A percentile compares a stretch with the other conserved stretches of the same genome.
phyloP scores from a whole-genome alignment of 2,888 invertebrate genomes.

The Sialis lutaria region DNA sequence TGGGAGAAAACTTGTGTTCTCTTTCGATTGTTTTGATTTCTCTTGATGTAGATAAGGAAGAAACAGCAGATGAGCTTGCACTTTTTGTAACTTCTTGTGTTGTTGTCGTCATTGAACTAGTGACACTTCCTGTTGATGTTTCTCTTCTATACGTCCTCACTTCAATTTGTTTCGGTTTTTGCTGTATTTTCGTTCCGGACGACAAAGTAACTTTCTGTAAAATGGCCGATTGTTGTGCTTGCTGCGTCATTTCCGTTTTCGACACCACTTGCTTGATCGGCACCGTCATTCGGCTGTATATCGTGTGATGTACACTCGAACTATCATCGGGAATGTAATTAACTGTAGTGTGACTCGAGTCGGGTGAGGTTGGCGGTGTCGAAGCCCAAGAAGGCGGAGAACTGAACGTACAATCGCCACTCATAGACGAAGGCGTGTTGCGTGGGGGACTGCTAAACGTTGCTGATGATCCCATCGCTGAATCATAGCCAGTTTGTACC shows the following conservation, averaged over 20 bases:
- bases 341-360: slow-evolving; percentile 30
- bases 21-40: slow-evolving; percentile 12
- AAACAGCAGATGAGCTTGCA: slow-evolving; percentile 12
- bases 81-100: slow-evolving; percentile 16
- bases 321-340: slow-evolving; percentile 33
- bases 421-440: slow-evolving; percentile 23
- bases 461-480: slow-evolving; percentile 45
- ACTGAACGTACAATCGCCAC: slow-evolving; percentile 25
- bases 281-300: slow-evolving; percentile 8
- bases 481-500: slow-evolving; percentile 29
- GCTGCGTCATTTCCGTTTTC: slow-evolving; percentile 18
- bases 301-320: slow-evolving; percentile 11
- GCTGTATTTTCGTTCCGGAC: slow-evolving; percentile 36
- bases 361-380: slow-evolving; percentile 37
- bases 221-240: slow-evolving; percentile 19
- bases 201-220: slow-evolving; percentile 43
- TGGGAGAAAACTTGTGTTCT: slow-evolving; percentile 30
- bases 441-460: slow-evolving; percentile 34
- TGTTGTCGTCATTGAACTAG: slow-evolving; percentile 14
- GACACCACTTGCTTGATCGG: slow-evolving; percentile 12
- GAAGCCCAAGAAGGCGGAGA: slow-evolving; percentile 40
- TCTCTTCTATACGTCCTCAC: slow-evolving; percentile 15
- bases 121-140: slow-evolving; percentile 15
- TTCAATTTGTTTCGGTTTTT: slow-evolving; percentile 16
- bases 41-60: slow-evolving; percentile 8